These are phyloP conservation scores for Anarhynchus alexandrinus DNA, from an alignment of 2,113 vertebrate species.

Conservation along the genomic window DNA sequence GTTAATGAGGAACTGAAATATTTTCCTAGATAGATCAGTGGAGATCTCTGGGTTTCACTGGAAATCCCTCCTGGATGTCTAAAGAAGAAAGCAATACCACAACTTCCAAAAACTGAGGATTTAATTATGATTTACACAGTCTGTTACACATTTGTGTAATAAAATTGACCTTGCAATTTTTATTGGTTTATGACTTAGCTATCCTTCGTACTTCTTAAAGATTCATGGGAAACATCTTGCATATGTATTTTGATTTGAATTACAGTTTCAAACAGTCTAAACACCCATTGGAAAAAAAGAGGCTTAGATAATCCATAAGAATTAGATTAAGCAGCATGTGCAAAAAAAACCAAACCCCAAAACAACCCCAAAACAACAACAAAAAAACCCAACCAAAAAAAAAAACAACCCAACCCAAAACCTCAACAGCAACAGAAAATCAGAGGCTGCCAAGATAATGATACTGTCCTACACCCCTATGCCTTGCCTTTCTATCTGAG, in stretches of 20 bases:
- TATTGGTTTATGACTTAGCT: not conserved
- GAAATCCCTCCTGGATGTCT: not conserved
- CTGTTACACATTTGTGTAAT: not conserved
- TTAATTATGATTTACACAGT: not conserved
- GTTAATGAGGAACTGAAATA: not conserved
- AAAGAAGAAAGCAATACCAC: not conserved
- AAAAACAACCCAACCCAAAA: not conserved
- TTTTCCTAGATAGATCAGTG: not conserved
- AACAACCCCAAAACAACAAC: not conserved
- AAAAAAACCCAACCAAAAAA: not conserved
- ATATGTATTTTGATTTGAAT: not conserved
- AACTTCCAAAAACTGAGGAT: not conserved
- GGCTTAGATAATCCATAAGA: not conserved
- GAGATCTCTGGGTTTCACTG: not conserved
- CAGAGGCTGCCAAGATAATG: not conserved
- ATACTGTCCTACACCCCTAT: not conserved
- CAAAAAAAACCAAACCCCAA: not conserved
- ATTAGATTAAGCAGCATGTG: not conserved
- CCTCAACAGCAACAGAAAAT: not conserved
- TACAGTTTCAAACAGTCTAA: not conserved
- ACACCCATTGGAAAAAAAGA: not conserved
- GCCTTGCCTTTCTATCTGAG: not conserved
- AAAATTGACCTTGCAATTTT: constrained; percentile 21
- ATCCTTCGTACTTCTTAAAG: not conserved
- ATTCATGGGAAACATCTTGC: not conserved